Evolutionary conservation across 2,113 vertebrate species (phyloP), one percentile per base, ranked within the genome.

Genomic region (Leucopsar rothschildi): DNA sequence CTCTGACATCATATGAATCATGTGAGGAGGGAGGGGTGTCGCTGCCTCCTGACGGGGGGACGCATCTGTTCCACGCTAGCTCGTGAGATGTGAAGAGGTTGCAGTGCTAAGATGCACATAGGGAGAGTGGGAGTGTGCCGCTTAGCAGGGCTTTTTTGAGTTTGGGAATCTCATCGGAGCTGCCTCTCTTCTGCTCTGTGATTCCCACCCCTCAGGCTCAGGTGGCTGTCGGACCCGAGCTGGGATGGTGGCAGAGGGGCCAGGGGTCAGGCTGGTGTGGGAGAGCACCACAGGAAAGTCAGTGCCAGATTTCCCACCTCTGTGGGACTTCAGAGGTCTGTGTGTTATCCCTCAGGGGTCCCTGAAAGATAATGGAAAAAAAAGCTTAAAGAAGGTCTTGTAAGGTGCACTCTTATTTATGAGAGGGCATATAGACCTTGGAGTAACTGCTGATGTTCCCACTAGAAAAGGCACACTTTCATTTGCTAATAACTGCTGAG

Each of bases 91-190:
- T 94, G 96, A 95, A 96, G 96, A 97, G 96, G 96, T 97, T 97
- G 96, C 96, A 94, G 96, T 97, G 96, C 96, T 97, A 97, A 96
- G 95, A 97, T 96, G 96, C 96, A 97, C 96, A 97, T 97, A 97
- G 96, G 96, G 96, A 97, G 96, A 96, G 96, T 97, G 95, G 96
- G 96, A 96, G 96, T 97, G 96, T 97, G 96, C 94, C 52, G 86
- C 94, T 96, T 88, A 95, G 92, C 96, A 97, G 96, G 96, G 96
- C 88, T 97, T 97, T 97, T 97, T 97, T 96, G 95, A 97, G 96
- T 97, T 97, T 97, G 96, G 96, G 96, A 94, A 97, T 95, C 91
- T 97, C 96, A 95, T 96, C 3, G 91, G 86, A 93, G 92, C 95
- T 95, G 95, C 92, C 77, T 96, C 94, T 95, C 91, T 96, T 90